Evolutionary conservation across 2,888 invertebrate species (phyloP).

Genomic region (Colostygia pectinataria): DNA sequence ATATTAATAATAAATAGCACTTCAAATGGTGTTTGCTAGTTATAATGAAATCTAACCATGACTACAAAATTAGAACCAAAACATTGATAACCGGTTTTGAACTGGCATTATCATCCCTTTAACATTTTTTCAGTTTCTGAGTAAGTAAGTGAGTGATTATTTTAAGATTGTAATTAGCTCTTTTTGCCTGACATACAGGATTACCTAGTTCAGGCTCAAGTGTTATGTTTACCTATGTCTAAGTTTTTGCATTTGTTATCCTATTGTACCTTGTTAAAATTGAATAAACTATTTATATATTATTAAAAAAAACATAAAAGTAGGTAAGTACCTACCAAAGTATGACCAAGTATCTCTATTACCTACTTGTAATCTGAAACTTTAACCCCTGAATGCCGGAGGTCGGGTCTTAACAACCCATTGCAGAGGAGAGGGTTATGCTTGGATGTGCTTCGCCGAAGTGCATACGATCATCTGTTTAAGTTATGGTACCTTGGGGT

Average conservation of each 20-base stretch:
- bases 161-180: too few relatives aligned
- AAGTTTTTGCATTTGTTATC: too few relatives aligned
- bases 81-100: slow-evolving; percentile 9
- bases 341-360: slow-evolving; percentile 15
- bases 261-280: too few relatives aligned
- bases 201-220: too few relatives aligned
- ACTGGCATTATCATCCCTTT: slow-evolving; percentile 1
- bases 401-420: slow-evolving; percentile 21
- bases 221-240: too few relatives aligned
- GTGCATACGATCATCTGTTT: slow-evolving; percentile 22
- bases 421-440: slow-evolving; percentile 22
- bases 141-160: too few relatives aligned
- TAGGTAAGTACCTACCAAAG: neutral
- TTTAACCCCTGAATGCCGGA: slow-evolving; percentile 12
- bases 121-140: neutral
- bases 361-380: slow-evolving; percentile 15
- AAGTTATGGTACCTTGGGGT: slow-evolving; percentile 21
- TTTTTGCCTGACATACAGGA: too few relatives aligned
- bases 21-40: too few relatives aligned
- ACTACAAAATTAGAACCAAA: neutral
- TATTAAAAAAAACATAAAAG: too few relatives aligned
- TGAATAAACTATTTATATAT: too few relatives aligned
- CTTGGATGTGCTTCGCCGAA: slow-evolving; percentile 20
- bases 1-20: too few relatives aligned
- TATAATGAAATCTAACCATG: too few relatives aligned